Conservation (phyloP, 2,888 invertebrate species). For the Neoaliturus tenellus region DNA sequence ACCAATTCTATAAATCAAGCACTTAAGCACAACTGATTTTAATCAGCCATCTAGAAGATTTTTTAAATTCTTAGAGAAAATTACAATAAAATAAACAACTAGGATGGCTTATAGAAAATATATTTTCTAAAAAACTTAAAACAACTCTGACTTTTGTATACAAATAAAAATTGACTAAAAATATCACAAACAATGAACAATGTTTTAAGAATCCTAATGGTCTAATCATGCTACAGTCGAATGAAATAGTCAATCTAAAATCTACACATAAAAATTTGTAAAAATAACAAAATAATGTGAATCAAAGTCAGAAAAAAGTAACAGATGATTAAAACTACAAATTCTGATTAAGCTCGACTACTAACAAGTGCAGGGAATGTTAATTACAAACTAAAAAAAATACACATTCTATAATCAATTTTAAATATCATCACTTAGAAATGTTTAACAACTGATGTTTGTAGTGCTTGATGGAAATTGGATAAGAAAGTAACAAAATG, state of each 20-base stretch:
- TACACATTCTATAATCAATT: no score
- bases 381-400: no score
- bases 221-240: neutral
- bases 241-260: neutral
- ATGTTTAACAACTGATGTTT: no score
- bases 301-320: no score
- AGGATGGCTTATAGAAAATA: neutral
- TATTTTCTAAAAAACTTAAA: neutral
- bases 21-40: neutral
- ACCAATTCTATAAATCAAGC: neutral
- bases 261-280: no score
- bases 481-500: no score
- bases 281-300: no score
- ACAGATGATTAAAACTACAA: no score
- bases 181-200: constrained; percentile 5
- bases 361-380: no score
- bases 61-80: neutral
- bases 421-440: no score
- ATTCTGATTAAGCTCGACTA: no score
- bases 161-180: constrained; percentile 7
- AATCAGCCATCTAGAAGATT: neutral
- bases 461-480: no score
- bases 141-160: constrained; percentile 18
- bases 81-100: neutral
- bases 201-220: neutral